Percentiles rank a stretch among this genome's conserved stretches.
Conservation (phyloP, 2,797 vertebrate species). For the Tamandua tetradactyla region DNA sequence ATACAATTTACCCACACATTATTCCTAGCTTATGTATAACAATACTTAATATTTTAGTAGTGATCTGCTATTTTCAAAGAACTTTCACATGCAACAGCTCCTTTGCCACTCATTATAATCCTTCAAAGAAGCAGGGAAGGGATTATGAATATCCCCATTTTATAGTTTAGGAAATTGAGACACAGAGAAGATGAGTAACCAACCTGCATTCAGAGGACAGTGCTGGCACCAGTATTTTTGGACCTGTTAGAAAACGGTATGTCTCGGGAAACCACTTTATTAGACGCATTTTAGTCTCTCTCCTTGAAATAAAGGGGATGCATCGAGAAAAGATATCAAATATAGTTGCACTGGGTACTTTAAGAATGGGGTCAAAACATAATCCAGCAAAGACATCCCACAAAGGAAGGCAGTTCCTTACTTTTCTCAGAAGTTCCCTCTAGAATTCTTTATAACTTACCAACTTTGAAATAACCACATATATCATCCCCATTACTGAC, state of each 20-base stretch:
- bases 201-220: accelerated
- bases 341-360: accelerated
- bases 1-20: neutral
- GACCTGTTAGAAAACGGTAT: neutral
- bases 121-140: neutral
- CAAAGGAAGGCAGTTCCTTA: accelerated
- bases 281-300: neutral
- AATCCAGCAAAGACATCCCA: neutral
- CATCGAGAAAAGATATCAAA: neutral
- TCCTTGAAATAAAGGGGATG: neutral
- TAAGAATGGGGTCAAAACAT: neutral
- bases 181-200: accelerated
- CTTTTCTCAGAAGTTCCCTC: neutral
- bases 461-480: neutral
- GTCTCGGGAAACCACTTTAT: neutral
- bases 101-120: neutral
- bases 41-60: neutral
- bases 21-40: neutral
- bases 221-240: accelerated
- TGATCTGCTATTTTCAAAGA: neutral
- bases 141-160: accelerated
- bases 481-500: too few relatives aligned
- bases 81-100: neutral
- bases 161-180: neutral
- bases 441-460: neutral